Evolutionary conservation across 2,113 vertebrate species (phyloP).

Genomic region (Gymnocephalus cernua): DNA sequence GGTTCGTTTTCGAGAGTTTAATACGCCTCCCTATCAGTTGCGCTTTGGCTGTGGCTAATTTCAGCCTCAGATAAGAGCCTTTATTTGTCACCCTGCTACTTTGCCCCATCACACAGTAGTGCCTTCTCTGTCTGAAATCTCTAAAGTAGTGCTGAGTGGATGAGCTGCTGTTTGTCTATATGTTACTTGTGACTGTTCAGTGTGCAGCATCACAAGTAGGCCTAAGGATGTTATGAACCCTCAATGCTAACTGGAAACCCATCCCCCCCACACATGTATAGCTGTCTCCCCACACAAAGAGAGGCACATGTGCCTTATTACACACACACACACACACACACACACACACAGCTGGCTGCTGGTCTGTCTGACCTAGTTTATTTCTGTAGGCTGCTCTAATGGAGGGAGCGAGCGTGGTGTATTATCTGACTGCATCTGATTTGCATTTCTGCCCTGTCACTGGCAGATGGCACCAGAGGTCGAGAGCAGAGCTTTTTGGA

Average conservation of each 20-base stretch:
- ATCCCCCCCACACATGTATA: constrained; percentile 67
- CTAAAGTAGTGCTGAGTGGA: constrained; percentile 47
- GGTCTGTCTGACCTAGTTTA: constrained; percentile 84
- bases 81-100: constrained; percentile 72
- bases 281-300: constrained; percentile 79
- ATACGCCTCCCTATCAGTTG: constrained; percentile 78
- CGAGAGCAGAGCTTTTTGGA: constrained; percentile 58
- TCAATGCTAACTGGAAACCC: constrained; percentile 60
- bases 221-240: constrained; percentile 68
- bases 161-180: constrained; percentile 49
- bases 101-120: constrained; percentile 56
- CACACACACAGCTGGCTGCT: constrained; percentile 78
- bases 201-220: constrained; percentile 58
- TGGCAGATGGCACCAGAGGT: constrained; percentile 86
- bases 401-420: constrained; percentile 71
- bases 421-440: constrained; percentile 78
- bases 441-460: constrained; percentile 84
- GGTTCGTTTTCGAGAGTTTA: constrained; percentile 77
- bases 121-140: constrained; percentile 51
- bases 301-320: constrained; percentile 74
- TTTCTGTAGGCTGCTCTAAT: constrained; percentile 80
- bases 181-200: constrained; percentile 48
- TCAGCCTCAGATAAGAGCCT: constrained; percentile 76
- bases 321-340: constrained; percentile 67
- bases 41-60: constrained; percentile 76